Conservation (phyloP, 1,140 invertebrate genomes). For the Armadillidium nasatum region DNA sequence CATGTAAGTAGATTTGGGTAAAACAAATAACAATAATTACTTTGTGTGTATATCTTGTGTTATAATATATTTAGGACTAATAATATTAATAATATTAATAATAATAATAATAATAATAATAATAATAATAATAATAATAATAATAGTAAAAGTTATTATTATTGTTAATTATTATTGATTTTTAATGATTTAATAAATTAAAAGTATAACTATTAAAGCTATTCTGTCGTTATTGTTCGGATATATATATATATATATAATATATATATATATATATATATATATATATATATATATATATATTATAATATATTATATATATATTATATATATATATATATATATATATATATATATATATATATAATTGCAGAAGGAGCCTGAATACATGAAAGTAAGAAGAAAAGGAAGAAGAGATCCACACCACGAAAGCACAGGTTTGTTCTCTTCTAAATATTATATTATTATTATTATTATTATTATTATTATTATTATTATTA, state of each 20-base stretch:
- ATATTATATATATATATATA: neutral
- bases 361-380: slow-evolving; percentile 62
- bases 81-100: no score
- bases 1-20: slow-evolving; percentile 52
- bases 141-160: no score
- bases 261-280: no score
- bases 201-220: no score
- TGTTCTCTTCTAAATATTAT: slow-evolving; percentile 2
- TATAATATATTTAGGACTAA: neutral
- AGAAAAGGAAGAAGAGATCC: slow-evolving; percentile 72
- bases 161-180: no score
- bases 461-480: neutral
- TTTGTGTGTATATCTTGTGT: neutral
- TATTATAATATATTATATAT: neutral
- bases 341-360: slow-evolving; percentile 1
- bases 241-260: no score
- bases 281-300: neutral
- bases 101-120: no score
- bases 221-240: no score
- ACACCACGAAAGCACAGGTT: slow-evolving; percentile 74
- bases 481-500: slow-evolving; percentile 7
- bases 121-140: no score
- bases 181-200: no score
- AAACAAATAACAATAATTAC: no score
- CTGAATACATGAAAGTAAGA: slow-evolving; percentile 71